These are phyloP conservation scores for Cardiocondyla obscurior DNA, from an alignment of 1,140 invertebrate genomes.

Conservation along the genomic window DNA sequence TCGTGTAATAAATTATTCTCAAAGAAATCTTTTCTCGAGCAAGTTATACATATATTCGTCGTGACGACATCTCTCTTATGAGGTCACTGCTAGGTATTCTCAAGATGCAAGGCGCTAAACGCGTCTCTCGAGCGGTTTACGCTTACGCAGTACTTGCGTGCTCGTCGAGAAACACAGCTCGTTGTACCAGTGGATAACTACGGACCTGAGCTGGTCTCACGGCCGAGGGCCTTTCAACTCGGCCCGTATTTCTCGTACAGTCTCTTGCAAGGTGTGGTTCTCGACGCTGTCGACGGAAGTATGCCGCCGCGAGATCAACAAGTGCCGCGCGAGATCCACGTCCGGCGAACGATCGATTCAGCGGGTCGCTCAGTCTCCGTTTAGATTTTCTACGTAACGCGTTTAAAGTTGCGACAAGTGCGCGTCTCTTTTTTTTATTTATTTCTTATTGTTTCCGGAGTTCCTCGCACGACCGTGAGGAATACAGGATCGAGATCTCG, in stretches of 20 bases:
- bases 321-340: conserved; percentile 66
- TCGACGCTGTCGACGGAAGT: conserved; percentile 66
- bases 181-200: conserved; percentile 27
- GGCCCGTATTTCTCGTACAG: conserved; percentile 71
- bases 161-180: neutral
- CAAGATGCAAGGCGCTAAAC: too few species aligned
- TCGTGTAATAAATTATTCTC: neutral
- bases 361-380: neutral
- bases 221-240: conserved; percentile 77
- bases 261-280: conserved; percentile 77
- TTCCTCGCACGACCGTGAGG: neutral
- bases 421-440: too few species aligned
- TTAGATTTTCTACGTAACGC: neutral
- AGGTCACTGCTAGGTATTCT: neutral
- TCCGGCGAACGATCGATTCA: conserved; percentile 57
- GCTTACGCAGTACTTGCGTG: neutral
- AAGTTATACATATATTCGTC: neutral
- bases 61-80: neutral
- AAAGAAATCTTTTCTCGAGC: neutral
- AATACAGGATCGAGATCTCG: neutral
- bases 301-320: conserved; percentile 71
- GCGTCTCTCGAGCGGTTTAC: neutral
- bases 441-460: too few species aligned
- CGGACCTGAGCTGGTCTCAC: conserved; percentile 71
- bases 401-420: neutral